Percentiles rank a stretch among this genome's conserved stretches.
Evolutionary conservation across 2,888 invertebrate genomes (phyloP).

Genomic region (Oxystoma pomonae): DNA sequence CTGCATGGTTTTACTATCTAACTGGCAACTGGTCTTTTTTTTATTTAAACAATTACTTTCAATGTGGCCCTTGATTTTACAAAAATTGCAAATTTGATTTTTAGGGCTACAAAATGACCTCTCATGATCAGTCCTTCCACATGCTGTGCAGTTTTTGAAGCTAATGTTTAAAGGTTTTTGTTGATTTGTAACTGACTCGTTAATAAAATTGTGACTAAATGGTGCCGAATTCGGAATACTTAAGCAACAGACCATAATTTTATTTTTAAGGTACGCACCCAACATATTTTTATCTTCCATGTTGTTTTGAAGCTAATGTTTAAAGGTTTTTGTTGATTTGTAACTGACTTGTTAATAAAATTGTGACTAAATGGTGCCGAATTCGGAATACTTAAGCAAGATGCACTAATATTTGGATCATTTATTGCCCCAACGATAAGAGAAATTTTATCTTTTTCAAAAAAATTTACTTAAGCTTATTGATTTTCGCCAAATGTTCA

Average conservation of each 20-base stretch:
- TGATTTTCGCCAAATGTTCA: conserved; percentile 6
- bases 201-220: neutral
- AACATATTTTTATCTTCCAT: conserved; percentile 8
- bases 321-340: conserved; percentile 2
- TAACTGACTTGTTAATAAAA: neutral
- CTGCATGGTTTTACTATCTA: no score
- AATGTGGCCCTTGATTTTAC: conserved; percentile 3
- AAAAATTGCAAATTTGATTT: conserved; percentile 10
- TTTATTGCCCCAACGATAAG: conserved; percentile 5
- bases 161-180: neutral
- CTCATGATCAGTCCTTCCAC: conserved; percentile 7
- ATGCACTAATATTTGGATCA: neutral
- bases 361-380: neutral
- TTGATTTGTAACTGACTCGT: neutral
- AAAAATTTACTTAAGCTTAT: conserved; percentile 7
- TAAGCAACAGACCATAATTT: neutral
- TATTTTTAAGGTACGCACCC: conserved; percentile 10
- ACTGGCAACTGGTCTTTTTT: neutral
- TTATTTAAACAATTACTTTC: conserved; percentile 3
- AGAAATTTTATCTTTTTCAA: neutral
- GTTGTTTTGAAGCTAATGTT: neutral
- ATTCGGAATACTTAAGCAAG: neutral
- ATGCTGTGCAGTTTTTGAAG: conserved; percentile 1
- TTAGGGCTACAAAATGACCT: conserved; percentile 3
- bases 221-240: neutral